Conservation (phyloP, 2,797 vertebrate genomes). For the Gambelia wislizenii region DNA sequence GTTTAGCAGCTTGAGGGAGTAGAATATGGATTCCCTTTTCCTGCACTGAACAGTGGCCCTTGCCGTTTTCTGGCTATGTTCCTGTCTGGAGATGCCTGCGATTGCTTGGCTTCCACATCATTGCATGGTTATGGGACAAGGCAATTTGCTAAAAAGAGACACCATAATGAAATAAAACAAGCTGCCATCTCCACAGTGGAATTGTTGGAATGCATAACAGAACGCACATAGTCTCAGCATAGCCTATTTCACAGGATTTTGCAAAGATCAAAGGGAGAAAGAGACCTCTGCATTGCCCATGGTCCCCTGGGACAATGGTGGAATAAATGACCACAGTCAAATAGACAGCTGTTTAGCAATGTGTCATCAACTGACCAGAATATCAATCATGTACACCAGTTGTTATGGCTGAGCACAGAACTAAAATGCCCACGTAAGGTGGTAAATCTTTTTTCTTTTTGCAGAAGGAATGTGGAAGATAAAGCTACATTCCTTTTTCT, state of each 20-base stretch:
- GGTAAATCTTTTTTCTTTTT: not conserved
- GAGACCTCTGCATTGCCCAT: not conserved
- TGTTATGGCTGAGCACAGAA: not conserved
- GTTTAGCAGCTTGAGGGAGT: not conserved
- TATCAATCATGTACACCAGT: not conserved
- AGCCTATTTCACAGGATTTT: not conserved
- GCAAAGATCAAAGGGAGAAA: not conserved
- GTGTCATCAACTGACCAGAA: not conserved
- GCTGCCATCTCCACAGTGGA: not conserved
- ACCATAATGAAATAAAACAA: not conserved
- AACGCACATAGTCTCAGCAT: not conserved
- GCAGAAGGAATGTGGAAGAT: not conserved
- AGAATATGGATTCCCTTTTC: not conserved
- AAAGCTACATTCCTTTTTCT: not conserved
- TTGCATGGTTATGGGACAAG: not conserved
- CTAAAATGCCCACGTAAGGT: not conserved
- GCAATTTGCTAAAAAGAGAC: not conserved
- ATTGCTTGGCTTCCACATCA: not conserved
- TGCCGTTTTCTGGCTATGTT: not conserved
- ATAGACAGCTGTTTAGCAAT: not conserved
- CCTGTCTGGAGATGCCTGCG: not conserved
- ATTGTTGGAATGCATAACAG: not conserved
- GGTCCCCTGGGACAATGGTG: not conserved
- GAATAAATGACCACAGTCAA: not conserved
- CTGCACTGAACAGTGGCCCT: not conserved